Evolutionary conservation across 2,113 vertebrate genomes (phyloP).

Genomic region (Budorcas taxicolor): DNA sequence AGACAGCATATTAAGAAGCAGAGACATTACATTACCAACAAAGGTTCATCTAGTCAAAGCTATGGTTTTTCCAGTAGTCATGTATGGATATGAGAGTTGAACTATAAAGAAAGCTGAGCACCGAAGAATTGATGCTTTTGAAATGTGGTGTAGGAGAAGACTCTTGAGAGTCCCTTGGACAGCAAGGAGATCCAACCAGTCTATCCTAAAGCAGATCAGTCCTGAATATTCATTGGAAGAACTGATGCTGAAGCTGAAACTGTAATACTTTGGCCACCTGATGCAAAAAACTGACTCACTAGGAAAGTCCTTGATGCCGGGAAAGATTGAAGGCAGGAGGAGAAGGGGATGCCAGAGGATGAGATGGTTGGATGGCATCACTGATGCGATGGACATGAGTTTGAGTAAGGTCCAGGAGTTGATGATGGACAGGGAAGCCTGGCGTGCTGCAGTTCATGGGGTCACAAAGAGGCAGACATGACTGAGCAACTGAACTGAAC

Average conservation of each 20-base stretch:
- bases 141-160: background rate
- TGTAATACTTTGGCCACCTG: background rate
- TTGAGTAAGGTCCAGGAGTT: background rate
- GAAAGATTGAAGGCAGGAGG: background rate
- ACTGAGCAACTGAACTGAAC: background rate
- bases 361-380: background rate
- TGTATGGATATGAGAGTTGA: background rate
- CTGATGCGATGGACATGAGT: accelerated
- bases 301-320: accelerated
- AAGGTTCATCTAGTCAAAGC: background rate
- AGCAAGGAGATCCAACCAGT: background rate
- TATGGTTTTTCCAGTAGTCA: background rate
- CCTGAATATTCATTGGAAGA: background rate
- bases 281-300: background rate
- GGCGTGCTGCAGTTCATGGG: background rate
- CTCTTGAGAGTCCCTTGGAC: background rate
- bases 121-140: background rate
- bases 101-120: background rate
- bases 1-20: background rate
- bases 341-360: background rate
- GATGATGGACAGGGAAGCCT: background rate
- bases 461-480: background rate
- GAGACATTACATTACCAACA: background rate
- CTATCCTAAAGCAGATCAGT: background rate
- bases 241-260: background rate